Evolutionary conservation across 2,113 vertebrate genomes (phyloP).

Genomic region (Capreolus pygargus): DNA sequence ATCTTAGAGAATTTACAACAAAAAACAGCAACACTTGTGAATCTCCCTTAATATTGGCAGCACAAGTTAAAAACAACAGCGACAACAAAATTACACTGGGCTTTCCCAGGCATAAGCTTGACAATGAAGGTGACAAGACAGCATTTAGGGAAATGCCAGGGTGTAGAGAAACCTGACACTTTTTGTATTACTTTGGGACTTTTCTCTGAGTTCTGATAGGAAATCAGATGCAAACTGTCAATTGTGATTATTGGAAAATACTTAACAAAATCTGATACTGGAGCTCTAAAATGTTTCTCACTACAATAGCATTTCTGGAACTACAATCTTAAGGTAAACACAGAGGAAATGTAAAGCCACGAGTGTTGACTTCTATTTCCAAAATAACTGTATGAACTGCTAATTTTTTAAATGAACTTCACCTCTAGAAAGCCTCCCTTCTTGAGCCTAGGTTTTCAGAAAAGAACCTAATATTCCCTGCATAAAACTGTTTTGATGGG

Average conservation of each 20-base stretch:
- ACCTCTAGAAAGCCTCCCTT: background rate
- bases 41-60: background rate
- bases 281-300: background rate
- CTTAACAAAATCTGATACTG: constrained; percentile 25
- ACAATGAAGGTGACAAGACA: background rate
- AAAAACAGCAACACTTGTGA: background rate
- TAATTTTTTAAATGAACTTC: constrained; percentile 4
- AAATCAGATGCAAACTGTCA: constrained; percentile 34
- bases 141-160: background rate
- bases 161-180: background rate
- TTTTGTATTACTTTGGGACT: background rate
- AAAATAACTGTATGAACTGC: background rate
- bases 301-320: background rate
- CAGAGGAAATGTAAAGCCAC: background rate
- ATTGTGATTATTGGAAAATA: constrained; percentile 39
- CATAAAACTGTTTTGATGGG: background rate
- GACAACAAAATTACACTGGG: background rate
- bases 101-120: background rate
- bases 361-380: background rate
- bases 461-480: background rate
- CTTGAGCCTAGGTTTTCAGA: background rate
- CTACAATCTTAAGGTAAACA: background rate
- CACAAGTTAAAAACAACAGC: background rate
- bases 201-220: background rate
- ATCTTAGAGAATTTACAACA: background rate